Conservation (phyloP, 2,888 invertebrate genomes). For the Pristionchus maxplancki region DNA sequence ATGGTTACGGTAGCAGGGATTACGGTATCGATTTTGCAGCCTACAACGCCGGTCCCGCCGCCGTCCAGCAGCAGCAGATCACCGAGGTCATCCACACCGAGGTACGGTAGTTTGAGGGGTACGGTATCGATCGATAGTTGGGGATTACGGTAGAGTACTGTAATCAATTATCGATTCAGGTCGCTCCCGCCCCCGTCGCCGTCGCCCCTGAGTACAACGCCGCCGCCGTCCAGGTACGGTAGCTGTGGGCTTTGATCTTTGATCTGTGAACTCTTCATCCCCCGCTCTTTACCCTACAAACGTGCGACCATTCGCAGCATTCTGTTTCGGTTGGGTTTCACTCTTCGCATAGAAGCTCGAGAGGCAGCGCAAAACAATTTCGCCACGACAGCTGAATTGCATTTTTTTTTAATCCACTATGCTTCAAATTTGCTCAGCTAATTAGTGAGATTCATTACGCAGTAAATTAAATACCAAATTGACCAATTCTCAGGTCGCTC, state of each 20-base stretch:
- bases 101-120: not conserved
- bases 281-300: not conserved
- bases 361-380: too few relatives aligned
- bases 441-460: too few relatives aligned
- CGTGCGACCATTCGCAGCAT: not conserved
- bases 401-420: too few relatives aligned
- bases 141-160: too few relatives aligned
- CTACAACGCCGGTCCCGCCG: slow-evolving; percentile 1
- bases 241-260: not conserved
- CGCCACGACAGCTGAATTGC: not conserved
- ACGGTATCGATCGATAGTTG: too few relatives aligned
- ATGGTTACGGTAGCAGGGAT: not conserved
- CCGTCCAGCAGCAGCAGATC: slow-evolving; percentile 27
- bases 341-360: too few relatives aligned
- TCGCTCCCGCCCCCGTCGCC: slow-evolving; percentile 21
- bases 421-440: too few relatives aligned
- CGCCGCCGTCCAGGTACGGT: slow-evolving; percentile 40
- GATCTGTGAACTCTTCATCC: not conserved
- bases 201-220: slow-evolving; percentile 37
- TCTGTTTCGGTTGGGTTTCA: not conserved
- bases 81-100: not conserved
- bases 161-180: not conserved
- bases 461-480: too few relatives aligned
- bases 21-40: not conserved
- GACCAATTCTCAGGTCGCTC: slow-evolving; percentile 23